Evolutionary conservation across 2,888 invertebrate genomes (phyloP), one percentile per base, ranked within the genome.

Genomic region (Leptopilina syphax): DNA sequence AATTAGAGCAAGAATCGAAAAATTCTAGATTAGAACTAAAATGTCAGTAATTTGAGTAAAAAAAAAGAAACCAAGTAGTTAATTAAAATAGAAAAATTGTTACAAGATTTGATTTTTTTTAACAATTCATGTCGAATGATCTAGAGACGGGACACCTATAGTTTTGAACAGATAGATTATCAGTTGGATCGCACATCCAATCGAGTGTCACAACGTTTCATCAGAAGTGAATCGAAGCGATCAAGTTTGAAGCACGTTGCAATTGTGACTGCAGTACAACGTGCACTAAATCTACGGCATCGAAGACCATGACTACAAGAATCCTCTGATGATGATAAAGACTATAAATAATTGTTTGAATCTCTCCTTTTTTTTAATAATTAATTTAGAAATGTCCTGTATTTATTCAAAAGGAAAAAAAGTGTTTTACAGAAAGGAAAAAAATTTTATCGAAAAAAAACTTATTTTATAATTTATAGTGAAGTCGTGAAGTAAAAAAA

Each of bases 131-230:
- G 34, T 34, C 34, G n/a, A 73, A 73, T 73, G 70, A 73, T 73
- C 57, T 73, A 86, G 86, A 86, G 81, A 81, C 85, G 81, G 78
- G 77, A 83, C 77, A 83, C 79, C 86, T 80, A 79, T 82, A 77
- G 82, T 81, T 82, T 82, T 79, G 84, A 80, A 73, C 82, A 83
- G 70, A 84, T 84, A 82, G 83, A 85, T 82, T 83, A 34, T 34
- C 34, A 80, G 80, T 82, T 78, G 78, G 80, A 84, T 77, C 82
- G 85, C 82, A 82, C 83, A 80, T 86, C 83, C 82, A 77, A 80
- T 78, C 87, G 87, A 85, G 85, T 84, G 80, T 86, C 86, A 34
- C 73, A n/a, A 57, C 73, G 73, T 34, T 73, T 73, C n/a, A 12
- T 27, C 34, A 73, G 73, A 73, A 54, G n/a, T 34, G 57, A 57